These are phyloP conservation scores for Acronicta aceris DNA, from an alignment of 2,888 invertebrate species.

Conservation along the genomic window DNA sequence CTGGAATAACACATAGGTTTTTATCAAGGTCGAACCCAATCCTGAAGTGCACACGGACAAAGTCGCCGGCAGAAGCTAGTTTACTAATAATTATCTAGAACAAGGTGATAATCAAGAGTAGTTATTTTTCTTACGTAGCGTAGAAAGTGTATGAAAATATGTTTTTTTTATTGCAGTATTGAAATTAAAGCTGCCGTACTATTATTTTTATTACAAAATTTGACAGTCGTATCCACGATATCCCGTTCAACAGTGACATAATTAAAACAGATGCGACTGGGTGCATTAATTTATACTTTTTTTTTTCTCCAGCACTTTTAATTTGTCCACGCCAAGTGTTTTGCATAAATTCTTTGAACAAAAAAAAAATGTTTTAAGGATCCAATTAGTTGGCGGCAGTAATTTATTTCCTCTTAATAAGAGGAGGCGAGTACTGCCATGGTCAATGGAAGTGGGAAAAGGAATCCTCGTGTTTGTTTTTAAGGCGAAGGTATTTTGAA, in stretches of 20 bases:
- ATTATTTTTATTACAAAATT: too few relatives aligned
- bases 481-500: conserved; percentile 34
- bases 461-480: conserved; percentile 41
- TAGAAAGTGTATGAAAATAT: too few relatives aligned
- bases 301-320: conserved; percentile 77
- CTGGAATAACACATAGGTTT: too few relatives aligned
- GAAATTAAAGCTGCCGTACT: too few relatives aligned
- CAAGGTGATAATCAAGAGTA: too few relatives aligned
- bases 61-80: too few relatives aligned
- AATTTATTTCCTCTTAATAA: conserved; percentile 85
- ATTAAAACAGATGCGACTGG: conserved; percentile 85
- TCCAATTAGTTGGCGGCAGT: conserved; percentile 81
- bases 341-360: conserved; percentile 85
- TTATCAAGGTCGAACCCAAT: too few relatives aligned
- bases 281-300: conserved; percentile 86
- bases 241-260: conserved; percentile 64
- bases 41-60: too few relatives aligned
- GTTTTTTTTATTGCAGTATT: too few relatives aligned
- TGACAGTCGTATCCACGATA: conserved; percentile 61
- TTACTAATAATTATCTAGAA: too few relatives aligned
- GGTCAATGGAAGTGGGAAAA: conserved; percentile 54
- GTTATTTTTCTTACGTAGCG: too few relatives aligned
- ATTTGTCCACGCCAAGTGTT: conserved; percentile 84
- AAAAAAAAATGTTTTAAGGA: conserved; percentile 72
- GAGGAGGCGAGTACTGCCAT: conserved; percentile 66